Base-by-base conservation (phyloP, 2,797 vertebrate species). In the Prunella strophiata region DNA sequence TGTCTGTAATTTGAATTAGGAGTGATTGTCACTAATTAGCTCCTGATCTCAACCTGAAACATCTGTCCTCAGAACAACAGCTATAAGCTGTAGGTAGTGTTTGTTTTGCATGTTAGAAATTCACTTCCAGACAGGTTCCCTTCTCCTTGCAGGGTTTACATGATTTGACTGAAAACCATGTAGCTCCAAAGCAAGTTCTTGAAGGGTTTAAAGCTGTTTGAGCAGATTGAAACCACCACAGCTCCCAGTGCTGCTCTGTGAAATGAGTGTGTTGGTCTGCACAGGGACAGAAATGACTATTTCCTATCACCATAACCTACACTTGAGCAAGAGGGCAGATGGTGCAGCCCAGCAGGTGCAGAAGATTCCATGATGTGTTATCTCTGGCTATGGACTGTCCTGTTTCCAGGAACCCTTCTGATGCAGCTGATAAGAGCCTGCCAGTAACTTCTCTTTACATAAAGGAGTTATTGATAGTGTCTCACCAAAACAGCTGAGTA, bases 381-480 rank as follows among this genome's bases (percentile, higher is more conserved):
- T 92, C 83, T 89, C 55, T 71, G 52, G 71, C 85, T 62, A 26
- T 21, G n/a, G 71, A 94, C 88, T 87, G 80, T 95, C 91, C 80
- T 95, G 57, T 67, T 96, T 92, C 91, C 86, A 95, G 85, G 83
- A 94, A 87, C 50, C 82, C 76, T 92, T 79, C 52, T 83, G 89
- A 94, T 87, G 67, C 48, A 88, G 40, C 25, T 48, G 50, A 89
- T 96, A 94, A 95, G 42, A 91, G 34, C 42, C 68, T 82, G 38
- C 30, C 83, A 93, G 52, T 65, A 91, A 91, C 74, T 97, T 77
- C 59, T 86, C n/a, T 48, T 63, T 65, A 17, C 19, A 21, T 66
- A 26, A 74, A 61, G 68, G 57, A 89, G 77, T 77, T 77, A 77
- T 59, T 7, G 5, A 59, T 36, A 91, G 30, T 54, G n/a, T 68